Conservation (phyloP, 2,797 vertebrate species). For the Falco novaeseelandiae region DNA sequence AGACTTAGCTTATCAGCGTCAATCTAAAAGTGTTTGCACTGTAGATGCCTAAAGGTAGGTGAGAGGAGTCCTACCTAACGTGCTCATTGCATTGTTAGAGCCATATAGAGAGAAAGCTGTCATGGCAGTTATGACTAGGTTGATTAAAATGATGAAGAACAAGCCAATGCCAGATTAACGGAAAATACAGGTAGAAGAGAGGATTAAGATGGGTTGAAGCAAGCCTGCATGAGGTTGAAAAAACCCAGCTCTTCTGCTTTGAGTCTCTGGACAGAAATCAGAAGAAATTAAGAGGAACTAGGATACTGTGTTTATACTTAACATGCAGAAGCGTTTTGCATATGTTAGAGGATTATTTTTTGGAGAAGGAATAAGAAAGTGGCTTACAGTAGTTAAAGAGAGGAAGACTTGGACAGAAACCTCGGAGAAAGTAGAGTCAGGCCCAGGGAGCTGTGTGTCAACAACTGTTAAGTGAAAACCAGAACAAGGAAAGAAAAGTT, state of each 20-base stretch:
- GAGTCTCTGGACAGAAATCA: not conserved
- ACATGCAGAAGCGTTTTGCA: not conserved
- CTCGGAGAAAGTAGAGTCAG: not conserved
- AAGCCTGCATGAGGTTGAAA: not conserved
- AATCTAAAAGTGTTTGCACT: not conserved
- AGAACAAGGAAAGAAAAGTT: not conserved
- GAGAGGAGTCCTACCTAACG: not conserved
- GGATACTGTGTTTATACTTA: not conserved
- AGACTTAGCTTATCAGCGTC: not conserved
- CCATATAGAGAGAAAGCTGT: not conserved
- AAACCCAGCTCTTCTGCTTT: not conserved
- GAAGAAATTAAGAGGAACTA: not conserved
- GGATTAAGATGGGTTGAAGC: not conserved
- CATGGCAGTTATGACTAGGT: not conserved
- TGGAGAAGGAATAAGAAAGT: constrained; percentile 1
- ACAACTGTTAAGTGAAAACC: not conserved
- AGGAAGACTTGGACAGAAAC: not conserved
- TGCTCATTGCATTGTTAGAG: not conserved
- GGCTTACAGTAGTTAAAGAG: not conserved
- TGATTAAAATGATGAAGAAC: not conserved
- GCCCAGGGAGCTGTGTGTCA: not conserved
- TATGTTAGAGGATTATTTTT: not conserved
- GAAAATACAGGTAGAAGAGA: not conserved
- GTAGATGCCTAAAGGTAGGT: not conserved
- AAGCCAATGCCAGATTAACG: not conserved